Evolutionary conservation across 2,888 invertebrate species (phyloP).

Genomic region (Tolmerus cingulatus): DNA sequence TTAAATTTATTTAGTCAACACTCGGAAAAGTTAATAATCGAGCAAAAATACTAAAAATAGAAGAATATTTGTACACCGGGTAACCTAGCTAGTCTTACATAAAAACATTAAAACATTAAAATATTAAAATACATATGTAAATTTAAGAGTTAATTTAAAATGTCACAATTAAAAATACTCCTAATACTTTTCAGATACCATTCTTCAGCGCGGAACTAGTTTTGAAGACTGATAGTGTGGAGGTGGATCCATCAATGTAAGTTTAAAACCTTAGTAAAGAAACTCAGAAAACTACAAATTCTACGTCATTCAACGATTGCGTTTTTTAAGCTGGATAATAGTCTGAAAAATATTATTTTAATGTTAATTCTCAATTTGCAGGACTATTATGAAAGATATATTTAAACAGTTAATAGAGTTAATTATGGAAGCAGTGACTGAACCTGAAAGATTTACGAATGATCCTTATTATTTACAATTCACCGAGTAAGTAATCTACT

Average conservation of each 20-base stretch:
- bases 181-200: constrained; percentile 52
- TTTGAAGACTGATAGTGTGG: constrained; percentile 67
- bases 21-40: too few relatives aligned
- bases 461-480: constrained; percentile 76
- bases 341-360: neutral
- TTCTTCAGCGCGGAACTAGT: constrained; percentile 69
- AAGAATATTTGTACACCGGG: too few relatives aligned
- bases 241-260: constrained; percentile 63
- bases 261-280: too few relatives aligned
- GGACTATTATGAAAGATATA: constrained; percentile 67
- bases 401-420: constrained; percentile 70
- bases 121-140: too few relatives aligned
- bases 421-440: constrained; percentile 74
- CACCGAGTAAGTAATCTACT: constrained; percentile 66
- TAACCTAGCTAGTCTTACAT: too few relatives aligned
- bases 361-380: neutral
- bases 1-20: too few relatives aligned
- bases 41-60: too few relatives aligned
- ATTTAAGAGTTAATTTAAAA: too few relatives aligned
- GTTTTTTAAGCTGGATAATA: neutral
- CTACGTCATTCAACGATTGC: too few relatives aligned
- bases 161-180: neutral
- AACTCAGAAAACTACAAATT: too few relatives aligned
- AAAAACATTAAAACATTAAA: too few relatives aligned
- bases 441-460: constrained; percentile 75